Evolutionary conservation across 2,797 vertebrate genomes (phyloP), one percentile per base, ranked within the genome.

Genomic region (Pseudochromis fuscus): DNA sequence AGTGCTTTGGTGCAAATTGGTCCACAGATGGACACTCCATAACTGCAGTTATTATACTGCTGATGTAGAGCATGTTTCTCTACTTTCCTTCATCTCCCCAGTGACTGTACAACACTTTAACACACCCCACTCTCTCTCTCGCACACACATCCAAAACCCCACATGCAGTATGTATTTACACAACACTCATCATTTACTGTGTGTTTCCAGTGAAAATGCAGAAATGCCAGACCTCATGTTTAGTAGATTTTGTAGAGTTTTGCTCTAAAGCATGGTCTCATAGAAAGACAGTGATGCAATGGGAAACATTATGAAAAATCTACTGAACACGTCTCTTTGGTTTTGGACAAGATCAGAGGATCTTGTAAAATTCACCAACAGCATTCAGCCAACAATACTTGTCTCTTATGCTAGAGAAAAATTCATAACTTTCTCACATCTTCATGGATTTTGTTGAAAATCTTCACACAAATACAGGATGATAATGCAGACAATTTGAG

Each of bases 1-100:
- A 89, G 81, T 63, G 83, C 88, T 91, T 79, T 74, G 57, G 61
- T 67, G 56, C 53, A 76, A 69, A 82, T 74, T 57, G 55, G 46
- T 58, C 66, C 40, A 63, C 74, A 78, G 78, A 81, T 74, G 74
- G 66, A 72, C 60, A 23, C 56, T 75, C 19, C 44, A 59, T 58
- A 65, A 68, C 67, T 84, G 70, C 66, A 55, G 57, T 85, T 65
- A 61, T 75, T 74, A 52, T 53, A 58, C 38, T 78, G 80, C 85
- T 86, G 77, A 87, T 85, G 64, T 25, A 46, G 50, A 72, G 48
- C 65, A 52, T 5, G 55, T 38, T 75, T 60, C 68, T 75, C 60
- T 46, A 50, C 46, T 73, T 79, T 59, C 28, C 5, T 3, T 33
- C 30, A 3, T 48, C 60, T 66, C 75, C 61, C 64, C 15, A 21